A percentile compares a stretch with the other conserved stretches of the same genome.
Evolutionary conservation across 2,888 invertebrate genomes (phyloP).

Genomic region (Drosophila yooni): DNA sequence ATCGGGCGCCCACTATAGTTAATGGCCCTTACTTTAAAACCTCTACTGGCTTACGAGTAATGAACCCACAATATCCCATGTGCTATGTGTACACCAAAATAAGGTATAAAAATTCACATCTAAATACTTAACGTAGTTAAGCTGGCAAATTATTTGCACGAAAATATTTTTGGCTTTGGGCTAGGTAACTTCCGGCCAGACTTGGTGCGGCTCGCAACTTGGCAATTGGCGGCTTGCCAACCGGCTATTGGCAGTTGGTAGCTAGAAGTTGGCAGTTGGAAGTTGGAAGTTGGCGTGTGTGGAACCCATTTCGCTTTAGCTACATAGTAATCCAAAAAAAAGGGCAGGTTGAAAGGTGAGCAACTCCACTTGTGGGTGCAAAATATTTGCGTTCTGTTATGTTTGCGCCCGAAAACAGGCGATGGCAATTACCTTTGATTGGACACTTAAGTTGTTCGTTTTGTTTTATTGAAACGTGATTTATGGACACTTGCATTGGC

Average conservation of each 20-base stretch:
- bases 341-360: constrained; percentile 26
- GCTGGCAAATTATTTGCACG: constrained; percentile 78
- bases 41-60: not conserved
- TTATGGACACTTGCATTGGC: constrained; percentile 40
- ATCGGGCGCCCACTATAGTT: constrained; percentile 4
- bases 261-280: constrained; percentile 5
- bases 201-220: constrained; percentile 16
- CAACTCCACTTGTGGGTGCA: constrained; percentile 20
- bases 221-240: constrained; percentile 39
- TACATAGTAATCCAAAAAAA: constrained; percentile 7
- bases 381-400: constrained; percentile 44
- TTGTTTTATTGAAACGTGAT: constrained; percentile 65
- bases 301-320: constrained; percentile 64
- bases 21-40: constrained; percentile 1
- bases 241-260: constrained; percentile 58
- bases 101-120: constrained; percentile 56
- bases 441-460: constrained; percentile 69
- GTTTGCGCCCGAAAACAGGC: constrained; percentile 34
- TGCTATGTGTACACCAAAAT: constrained; percentile 26
- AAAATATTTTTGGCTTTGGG: constrained; percentile 68
- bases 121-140: constrained; percentile 69
- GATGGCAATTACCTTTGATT: constrained; percentile 74
- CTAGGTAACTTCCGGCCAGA: constrained; percentile 64
- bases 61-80: constrained; percentile 18
- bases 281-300: constrained; percentile 72